A percentile compares a stretch with the other conserved stretches of the same genome.
Conservation (phyloP, 2,113 vertebrate genomes). For the Eptatretus burgeri region DNA sequence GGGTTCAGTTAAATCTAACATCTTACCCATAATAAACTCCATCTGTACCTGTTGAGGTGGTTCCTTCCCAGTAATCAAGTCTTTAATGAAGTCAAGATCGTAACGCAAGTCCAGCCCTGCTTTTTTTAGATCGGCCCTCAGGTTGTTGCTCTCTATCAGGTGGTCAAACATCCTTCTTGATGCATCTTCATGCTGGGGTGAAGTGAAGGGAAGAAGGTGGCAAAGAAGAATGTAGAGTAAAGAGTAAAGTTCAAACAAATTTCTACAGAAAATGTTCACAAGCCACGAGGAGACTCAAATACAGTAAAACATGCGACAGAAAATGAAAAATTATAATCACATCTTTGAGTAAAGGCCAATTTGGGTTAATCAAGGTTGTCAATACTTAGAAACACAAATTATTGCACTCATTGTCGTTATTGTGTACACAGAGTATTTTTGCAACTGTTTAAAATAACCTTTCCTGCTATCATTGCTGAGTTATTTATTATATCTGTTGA, state of each 20-base stretch:
- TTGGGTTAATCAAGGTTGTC: too few species aligned
- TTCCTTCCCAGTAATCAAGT: conserved; percentile 33
- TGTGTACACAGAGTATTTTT: too few species aligned
- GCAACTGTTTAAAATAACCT: too few species aligned
- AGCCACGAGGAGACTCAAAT: neutral
- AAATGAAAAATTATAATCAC: too few species aligned
- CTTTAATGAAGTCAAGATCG: conserved; percentile 59
- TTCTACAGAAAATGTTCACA: neutral
- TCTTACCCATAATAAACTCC: too few species aligned
- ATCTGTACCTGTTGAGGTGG: too few species aligned
- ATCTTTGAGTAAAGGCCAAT: too few species aligned
- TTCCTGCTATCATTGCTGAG: too few species aligned
- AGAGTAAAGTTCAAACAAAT: neutral
- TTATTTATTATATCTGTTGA: too few species aligned
- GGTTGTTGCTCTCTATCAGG: conserved; percentile 28
- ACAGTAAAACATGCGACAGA: neutral
- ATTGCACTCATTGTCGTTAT: too few species aligned
- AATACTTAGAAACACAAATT: too few species aligned
- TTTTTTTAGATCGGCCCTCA: conserved; percentile 22
- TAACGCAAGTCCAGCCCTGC: conserved; percentile 33
- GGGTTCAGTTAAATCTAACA: too few species aligned
- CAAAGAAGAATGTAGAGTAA: neutral
- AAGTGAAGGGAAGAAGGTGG: neutral
- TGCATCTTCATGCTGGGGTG: conserved; percentile 35
- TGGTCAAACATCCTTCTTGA: conserved; percentile 67